Base-by-base conservation (phyloP, 2,888 invertebrate species). In the Octonoba sinensis region DNA sequence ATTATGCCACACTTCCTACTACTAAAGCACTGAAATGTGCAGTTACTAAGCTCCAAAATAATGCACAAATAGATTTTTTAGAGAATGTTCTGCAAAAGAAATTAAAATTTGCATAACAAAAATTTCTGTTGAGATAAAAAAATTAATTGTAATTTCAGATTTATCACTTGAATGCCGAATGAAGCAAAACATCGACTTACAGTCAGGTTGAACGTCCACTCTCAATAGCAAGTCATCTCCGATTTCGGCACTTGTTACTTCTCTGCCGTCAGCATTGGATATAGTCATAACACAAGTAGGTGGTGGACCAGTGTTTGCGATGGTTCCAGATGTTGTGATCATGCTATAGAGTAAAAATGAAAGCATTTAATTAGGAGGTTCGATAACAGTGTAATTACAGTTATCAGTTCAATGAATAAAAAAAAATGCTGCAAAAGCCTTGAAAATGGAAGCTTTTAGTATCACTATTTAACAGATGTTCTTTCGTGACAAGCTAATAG, bases 251-350 rank as follows among this genome's bases (percentile, higher is more conserved):
- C 95, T 94, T 88, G 92, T 94, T 79, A 97, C 95, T 89, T 95
- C 95, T 87, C 94, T 93, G 12, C 96, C 96, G 54, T 93, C 93
- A 66, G 93, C 91, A 36, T 95, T 94, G 24, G 96, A 94, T 85
- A 97, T 96, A 87, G 93, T 93, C 96, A 97, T 96, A 77, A 94
- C 91, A 88, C 96, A 96, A 15, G 94, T 94, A 13, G 96, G 96
- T 65, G 96, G 96, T 44, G 96, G 96, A 67, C 96, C 96, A 0
- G 96, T 96, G 87, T 97, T 96, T 57, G 96, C 96, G 84, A 97
- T 96, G 0, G 96, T 97, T 72, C 96, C 96, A 0, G 96, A 96
- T 0, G 96, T 96, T 0, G 96, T 96, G 85, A 96, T 89, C 96
- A 96, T 96, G 13, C 96, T 96, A 36, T 22, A 47, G 18, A 13